Conservation (phyloP, 2,113 vertebrate genomes). For the Odocoileus virginianus region DNA sequence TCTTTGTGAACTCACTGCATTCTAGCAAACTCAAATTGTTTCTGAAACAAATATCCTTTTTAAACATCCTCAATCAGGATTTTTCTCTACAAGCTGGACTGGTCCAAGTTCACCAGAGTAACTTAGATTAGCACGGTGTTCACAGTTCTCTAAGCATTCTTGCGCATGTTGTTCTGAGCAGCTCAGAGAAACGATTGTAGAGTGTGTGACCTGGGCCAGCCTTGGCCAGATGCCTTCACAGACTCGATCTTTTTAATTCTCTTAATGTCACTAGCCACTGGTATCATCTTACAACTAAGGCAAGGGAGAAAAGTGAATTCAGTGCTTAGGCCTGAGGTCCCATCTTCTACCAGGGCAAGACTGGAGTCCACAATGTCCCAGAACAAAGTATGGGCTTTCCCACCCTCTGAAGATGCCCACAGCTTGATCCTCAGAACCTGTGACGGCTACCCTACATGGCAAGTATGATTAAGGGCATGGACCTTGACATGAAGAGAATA, state of each 20-base stretch:
- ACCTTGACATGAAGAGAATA: background rate
- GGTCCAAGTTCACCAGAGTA: background rate
- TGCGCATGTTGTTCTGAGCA: accelerated
- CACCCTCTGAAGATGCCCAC: too few relatives aligned
- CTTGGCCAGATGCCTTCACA: background rate
- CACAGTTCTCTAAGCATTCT: background rate
- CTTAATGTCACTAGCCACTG: background rate
- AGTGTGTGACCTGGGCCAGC: too few relatives aligned
- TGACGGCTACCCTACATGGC: background rate
- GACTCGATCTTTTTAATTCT: background rate
- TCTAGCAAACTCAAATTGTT: background rate
- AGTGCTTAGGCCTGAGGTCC: background rate
- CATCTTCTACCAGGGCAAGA: background rate
- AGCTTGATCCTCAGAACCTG: background rate
- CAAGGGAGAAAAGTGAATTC: background rate
- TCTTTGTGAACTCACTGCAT: background rate
- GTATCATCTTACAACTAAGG: background rate
- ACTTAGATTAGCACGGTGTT: background rate
- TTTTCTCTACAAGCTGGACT: background rate
- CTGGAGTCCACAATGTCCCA: background rate
- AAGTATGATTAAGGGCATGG: background rate
- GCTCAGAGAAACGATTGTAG: accelerated
- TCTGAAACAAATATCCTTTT: background rate
- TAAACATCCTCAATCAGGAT: background rate
- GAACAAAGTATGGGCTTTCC: background rate